phyloP scores from a whole-genome alignment of 2,113 vertebrate species.

The Hippocampus comes region DNA sequence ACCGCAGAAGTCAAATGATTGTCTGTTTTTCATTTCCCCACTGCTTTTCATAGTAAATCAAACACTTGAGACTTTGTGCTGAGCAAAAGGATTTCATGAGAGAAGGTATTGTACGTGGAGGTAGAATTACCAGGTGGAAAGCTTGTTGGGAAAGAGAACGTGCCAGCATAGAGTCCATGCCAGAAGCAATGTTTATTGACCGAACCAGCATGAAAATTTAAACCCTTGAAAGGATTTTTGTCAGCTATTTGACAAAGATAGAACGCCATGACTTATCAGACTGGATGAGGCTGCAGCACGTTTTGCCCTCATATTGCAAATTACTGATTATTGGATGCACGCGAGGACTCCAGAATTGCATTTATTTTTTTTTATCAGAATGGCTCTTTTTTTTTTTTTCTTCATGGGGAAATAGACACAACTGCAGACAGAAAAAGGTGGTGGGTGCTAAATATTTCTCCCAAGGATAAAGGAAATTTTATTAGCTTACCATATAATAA shows the following conservation, averaged over 20 bases:
- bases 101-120: constrained; percentile 17
- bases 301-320: constrained; percentile 66
- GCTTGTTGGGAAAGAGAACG: constrained; percentile 25
- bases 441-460: too few relatives aligned
- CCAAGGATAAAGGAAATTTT: too few relatives aligned
- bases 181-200: constrained; percentile 44
- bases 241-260: constrained; percentile 54
- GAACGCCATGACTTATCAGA: constrained; percentile 50
- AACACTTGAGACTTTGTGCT: constrained; percentile 4
- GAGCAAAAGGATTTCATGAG: constrained; percentile 17
- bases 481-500: too few relatives aligned
- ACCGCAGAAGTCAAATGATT: constrained; percentile 19
- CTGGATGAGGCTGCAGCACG: constrained; percentile 38
- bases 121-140: constrained; percentile 31
- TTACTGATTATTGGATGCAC: constrained; percentile 44
- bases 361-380: constrained; percentile 40
- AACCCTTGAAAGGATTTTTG: constrained; percentile 55
- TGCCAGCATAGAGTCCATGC: not conserved
- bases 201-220: constrained; percentile 47
- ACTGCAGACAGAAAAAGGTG: not conserved
- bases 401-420: constrained; percentile 6
- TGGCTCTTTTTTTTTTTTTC: constrained; percentile 10
- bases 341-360: constrained; percentile 31
- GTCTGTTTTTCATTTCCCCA: too few relatives aligned
- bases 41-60: too few relatives aligned